Evolutionary conservation across 2,797 vertebrate genomes (phyloP).

Genomic region (Sebastes glaucus): DNA sequence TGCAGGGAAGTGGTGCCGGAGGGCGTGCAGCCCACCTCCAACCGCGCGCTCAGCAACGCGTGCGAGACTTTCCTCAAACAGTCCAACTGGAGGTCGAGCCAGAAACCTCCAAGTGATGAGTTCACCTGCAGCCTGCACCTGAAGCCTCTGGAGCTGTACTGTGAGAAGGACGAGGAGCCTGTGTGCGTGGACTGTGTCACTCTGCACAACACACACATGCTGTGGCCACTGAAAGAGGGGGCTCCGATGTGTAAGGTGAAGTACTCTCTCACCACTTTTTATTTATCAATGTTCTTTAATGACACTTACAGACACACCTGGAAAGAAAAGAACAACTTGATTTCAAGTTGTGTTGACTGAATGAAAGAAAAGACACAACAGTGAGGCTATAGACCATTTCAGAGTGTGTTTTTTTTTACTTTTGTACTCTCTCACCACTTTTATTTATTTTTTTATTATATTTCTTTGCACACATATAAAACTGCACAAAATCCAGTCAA

Average conservation of each 20-base stretch:
- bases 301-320: too few species aligned
- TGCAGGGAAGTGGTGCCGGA: slow-evolving; percentile 56
- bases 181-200: slow-evolving; percentile 80
- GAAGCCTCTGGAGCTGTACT: slow-evolving; percentile 78
- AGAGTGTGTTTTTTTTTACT: too few species aligned
- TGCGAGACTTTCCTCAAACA: slow-evolving; percentile 70
- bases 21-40: slow-evolving; percentile 51
- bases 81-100: background rate
- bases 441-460: too few species aligned
- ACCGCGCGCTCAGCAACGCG: slow-evolving; percentile 69
- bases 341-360: too few species aligned
- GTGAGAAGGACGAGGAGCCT: slow-evolving; percentile 79
- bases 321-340: too few species aligned
- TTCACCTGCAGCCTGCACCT: slow-evolving; percentile 72
- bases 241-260: slow-evolving; percentile 69
- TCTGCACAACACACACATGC: slow-evolving; percentile 68
- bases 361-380: too few species aligned
- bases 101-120: background rate
- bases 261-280: background rate
- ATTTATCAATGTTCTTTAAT: too few species aligned
- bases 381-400: too few species aligned
- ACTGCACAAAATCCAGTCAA: too few species aligned
- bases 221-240: slow-evolving; percentile 54
- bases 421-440: background rate
- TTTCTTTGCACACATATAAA: too few species aligned